Conservation (phyloP, 2,113 vertebrate species). For the Motacilla tschutschensis region DNA sequence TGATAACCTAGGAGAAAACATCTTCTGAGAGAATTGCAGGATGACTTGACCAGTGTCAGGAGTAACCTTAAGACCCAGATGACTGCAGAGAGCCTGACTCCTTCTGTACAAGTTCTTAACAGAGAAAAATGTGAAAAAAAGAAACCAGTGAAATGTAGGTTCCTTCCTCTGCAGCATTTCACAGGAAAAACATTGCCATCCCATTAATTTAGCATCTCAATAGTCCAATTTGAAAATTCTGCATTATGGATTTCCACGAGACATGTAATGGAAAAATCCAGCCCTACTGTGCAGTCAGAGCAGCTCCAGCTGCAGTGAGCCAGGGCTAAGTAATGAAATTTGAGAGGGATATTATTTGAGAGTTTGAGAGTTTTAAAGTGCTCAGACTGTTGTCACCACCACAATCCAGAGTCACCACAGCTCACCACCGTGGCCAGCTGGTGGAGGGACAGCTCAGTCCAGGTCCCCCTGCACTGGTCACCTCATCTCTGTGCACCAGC, state of each 20-base stretch:
- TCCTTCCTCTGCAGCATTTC: constrained; percentile 3
- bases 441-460: background rate
- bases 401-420: background rate
- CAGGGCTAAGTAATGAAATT: background rate
- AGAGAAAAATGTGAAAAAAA: background rate
- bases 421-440: background rate
- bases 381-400: background rate
- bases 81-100: background rate
- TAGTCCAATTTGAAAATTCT: background rate
- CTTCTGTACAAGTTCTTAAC: constrained; percentile 1
- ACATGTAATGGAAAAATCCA: background rate
- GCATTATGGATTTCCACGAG: background rate
- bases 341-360: background rate
- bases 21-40: constrained; percentile 7
- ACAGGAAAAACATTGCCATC: background rate
- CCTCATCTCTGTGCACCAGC: background rate
- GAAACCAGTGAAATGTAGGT: background rate
- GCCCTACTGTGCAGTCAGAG: background rate
- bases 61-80: background rate
- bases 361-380: background rate
- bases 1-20: background rate
- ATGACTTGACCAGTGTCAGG: background rate
- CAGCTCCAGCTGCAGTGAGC: background rate
- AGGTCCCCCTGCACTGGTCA: background rate
- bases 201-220: constrained; percentile 8